phyloP scores from a whole-genome alignment of 2,888 invertebrate genomes.

The Eristalis tenax region DNA sequence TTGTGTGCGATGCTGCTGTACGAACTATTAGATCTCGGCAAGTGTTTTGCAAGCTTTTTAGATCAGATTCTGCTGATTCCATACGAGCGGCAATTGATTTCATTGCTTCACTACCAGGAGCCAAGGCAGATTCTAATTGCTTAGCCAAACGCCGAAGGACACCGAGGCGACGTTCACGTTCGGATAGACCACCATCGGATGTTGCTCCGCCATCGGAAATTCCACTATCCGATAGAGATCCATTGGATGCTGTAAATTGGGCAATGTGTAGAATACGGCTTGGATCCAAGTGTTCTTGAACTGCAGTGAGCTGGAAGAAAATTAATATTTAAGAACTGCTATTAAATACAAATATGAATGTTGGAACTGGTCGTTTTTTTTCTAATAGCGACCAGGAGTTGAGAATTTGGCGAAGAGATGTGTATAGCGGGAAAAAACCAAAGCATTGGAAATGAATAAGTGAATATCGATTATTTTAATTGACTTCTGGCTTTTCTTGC shows the following conservation, averaged over 20 bases:
- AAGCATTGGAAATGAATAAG: too few relatives aligned
- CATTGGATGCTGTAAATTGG: slow-evolving; percentile 81
- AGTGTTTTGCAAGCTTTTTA: slow-evolving; percentile 85
- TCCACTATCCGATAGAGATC: slow-evolving; percentile 88
- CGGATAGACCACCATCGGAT: slow-evolving; percentile 85
- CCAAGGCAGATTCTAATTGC: slow-evolving; percentile 85
- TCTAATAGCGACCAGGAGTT: too few relatives aligned
- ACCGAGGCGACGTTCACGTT: slow-evolving; percentile 86
- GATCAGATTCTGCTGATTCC: slow-evolving; percentile 86
- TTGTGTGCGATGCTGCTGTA: slow-evolving; percentile 80
- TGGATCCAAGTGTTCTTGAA: slow-evolving; percentile 79
- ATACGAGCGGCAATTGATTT: slow-evolving; percentile 85
- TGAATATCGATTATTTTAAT: too few relatives aligned
- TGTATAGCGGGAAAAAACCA: too few relatives aligned
- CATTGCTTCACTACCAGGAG: slow-evolving; percentile 86
- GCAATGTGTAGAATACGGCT: slow-evolving; percentile 79
- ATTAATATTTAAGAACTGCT: not conserved
- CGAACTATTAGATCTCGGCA: slow-evolving; percentile 84
- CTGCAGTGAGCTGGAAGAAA: slow-evolving; percentile 75
- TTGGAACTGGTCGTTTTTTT: not conserved
- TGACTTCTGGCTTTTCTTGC: too few relatives aligned
- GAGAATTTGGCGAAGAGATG: too few relatives aligned
- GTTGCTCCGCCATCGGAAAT: slow-evolving; percentile 89
- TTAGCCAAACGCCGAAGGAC: slow-evolving; percentile 86
- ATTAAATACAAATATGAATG: not conserved